phyloP scores from a whole-genome alignment of 1,140 invertebrate genomes.

The Bombus turneri region DNA sequence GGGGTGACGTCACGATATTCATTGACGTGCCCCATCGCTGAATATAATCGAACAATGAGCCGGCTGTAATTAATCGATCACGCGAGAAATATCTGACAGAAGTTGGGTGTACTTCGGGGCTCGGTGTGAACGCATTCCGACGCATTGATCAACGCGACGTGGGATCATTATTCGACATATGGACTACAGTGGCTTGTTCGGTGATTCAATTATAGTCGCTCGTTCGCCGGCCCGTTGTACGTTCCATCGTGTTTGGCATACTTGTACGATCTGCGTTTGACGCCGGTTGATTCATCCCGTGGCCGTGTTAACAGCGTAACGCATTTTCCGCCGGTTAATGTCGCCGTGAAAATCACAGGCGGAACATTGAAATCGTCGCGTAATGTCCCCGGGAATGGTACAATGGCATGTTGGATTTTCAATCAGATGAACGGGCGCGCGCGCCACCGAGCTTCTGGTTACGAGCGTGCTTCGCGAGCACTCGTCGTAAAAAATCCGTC shows the following conservation, averaged over 20 bases:
- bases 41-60: conserved; percentile 43
- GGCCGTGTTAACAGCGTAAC: conserved; percentile 63
- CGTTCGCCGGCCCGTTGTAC: conserved; percentile 7
- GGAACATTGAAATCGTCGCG: conserved; percentile 61
- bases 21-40: too few species aligned
- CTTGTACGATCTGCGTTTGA: conserved; percentile 69
- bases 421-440: conserved; percentile 33
- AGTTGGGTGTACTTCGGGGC: conserved; percentile 11
- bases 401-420: conserved; percentile 62
- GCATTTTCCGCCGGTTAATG: conserved; percentile 64
- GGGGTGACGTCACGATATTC: background rate
- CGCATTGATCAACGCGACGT: conserved; percentile 35
- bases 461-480: background rate
- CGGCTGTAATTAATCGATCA: conserved; percentile 48
- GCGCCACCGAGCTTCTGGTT: background rate
- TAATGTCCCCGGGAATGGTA: conserved; percentile 38
- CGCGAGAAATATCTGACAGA: conserved; percentile 52
- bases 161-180: conserved; percentile 66
- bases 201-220: conserved; percentile 62
- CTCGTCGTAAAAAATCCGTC: conserved; percentile 21
- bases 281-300: conserved; percentile 60
- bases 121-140: conserved; percentile 46
- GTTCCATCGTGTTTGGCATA: conserved; percentile 60
- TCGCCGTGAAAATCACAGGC: conserved; percentile 54
- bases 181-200: conserved; percentile 67